phyloP scores from a whole-genome alignment of 2,888 invertebrate genomes.

The Gastracanthus pulcherrimus region DNA sequence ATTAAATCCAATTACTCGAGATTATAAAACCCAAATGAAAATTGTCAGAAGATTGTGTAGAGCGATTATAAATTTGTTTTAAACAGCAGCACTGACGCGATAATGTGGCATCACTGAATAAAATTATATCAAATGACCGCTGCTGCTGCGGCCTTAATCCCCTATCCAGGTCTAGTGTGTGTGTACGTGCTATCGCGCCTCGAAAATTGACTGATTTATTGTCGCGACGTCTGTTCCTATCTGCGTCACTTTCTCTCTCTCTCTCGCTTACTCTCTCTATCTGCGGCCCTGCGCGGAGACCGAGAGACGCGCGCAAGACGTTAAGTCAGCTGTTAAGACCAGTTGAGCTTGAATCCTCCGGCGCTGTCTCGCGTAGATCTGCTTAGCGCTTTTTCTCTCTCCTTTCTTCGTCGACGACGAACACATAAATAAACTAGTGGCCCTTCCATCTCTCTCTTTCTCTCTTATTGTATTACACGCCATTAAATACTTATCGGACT shows the following conservation, averaged over 20 bases:
- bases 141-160: conserved; percentile 32
- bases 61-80: conserved; percentile 56
- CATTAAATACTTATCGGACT: conserved; percentile 75
- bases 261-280: conserved; percentile 1
- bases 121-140: conserved; percentile 51
- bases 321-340: conserved; percentile 48
- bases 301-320: conserved; percentile 40
- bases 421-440: background rate
- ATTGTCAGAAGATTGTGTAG: conserved; percentile 49
- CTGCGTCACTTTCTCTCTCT: background rate
- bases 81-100: conserved; percentile 51
- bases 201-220: conserved; percentile 60
- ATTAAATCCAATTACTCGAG: conserved; percentile 52
- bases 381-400: conserved; percentile 8
- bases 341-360: conserved; percentile 41
- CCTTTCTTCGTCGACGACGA: background rate
- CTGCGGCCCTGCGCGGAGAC: background rate
- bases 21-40: conserved; percentile 44
- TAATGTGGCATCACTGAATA: conserved; percentile 51
- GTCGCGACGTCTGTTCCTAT: conserved; percentile 23
- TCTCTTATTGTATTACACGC: conserved; percentile 73
- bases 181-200: conserved; percentile 32
- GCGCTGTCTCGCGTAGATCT: conserved; percentile 18
- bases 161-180: conserved; percentile 35
- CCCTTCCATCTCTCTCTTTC: background rate